Percentiles rank a stretch among this genome's conserved stretches.
These are phyloP conservation scores for Calosoma granatense DNA, from an alignment of 1,140 invertebrate genomes.

Conservation along the genomic window DNA sequence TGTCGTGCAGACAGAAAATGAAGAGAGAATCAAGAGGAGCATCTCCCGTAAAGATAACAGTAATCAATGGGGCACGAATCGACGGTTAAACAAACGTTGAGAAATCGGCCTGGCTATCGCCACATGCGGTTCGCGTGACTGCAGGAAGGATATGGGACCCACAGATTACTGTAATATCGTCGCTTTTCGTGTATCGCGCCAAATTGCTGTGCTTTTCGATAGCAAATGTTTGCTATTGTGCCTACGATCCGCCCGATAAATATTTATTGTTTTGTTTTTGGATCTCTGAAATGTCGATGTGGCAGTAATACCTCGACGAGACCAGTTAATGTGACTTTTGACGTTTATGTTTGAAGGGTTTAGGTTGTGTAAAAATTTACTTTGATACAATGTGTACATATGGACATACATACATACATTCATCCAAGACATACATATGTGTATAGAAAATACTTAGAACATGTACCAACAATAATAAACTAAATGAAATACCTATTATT, in stretches of 20 bases:
- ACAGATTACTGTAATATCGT: not conserved
- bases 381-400: too few species aligned
- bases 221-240: not conserved
- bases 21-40: not conserved
- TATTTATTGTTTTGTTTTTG: not conserved
- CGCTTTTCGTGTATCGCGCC: not conserved
- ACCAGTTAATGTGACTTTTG: not conserved
- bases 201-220: not conserved
- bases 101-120: not conserved
- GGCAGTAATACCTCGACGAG: not conserved
- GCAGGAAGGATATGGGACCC: not conserved
- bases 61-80: not conserved
- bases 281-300: not conserved
- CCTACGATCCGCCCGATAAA: not conserved
- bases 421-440: too few species aligned
- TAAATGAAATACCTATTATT: too few species aligned
- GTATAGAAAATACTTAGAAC: too few species aligned
- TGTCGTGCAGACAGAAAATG: slow-evolving; percentile 1
- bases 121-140: slow-evolving; percentile 1
- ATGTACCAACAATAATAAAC: too few species aligned
- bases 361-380: too few species aligned
- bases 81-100: slow-evolving; percentile 4
- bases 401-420: too few species aligned
- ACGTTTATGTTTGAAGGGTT: too few species aligned
- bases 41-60: slow-evolving; percentile 2